Base-by-base conservation (phyloP, 2,113 vertebrate species). In the Trochalopteron elliotii region DNA sequence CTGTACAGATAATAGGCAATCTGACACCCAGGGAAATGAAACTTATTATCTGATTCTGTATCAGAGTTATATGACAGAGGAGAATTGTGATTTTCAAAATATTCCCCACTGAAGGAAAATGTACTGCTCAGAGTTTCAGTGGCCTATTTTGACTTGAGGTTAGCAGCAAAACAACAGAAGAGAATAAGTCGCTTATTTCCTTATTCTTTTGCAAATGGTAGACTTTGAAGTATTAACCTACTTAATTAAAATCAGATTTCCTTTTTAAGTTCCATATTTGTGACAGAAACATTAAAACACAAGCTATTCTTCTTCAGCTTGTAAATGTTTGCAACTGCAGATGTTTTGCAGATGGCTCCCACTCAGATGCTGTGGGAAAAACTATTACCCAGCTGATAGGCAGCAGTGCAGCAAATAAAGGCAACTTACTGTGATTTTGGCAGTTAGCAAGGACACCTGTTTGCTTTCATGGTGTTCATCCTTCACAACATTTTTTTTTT, bases 21-120 rank as follows among this genome's bases (percentile, higher is more conserved):
- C 31, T 91, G 77, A 94, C 89, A 95, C 35, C 19, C 44, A 77
- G n/a, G 71, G 40, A 95, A 90, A 94, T 90, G 83, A 83, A 96
- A 92, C 35, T 74, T 50, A 18, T 33, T 76, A 88, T 88, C 68
- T 81, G 45, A 31, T 89, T 83, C 42, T 89, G 19, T 63, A 81
- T 88, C 80, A 90, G 59, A 85, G 30, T 17, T 93, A 15, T 53
- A 59, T 56, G 59, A 55, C 75, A 83, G 5, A 33, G 9, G 19
- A 79, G 53, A 87, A 86, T 16, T 72, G 21, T 45, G 50, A 72
- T 40, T 80, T 93, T 81, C 28, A 52, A 61, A 90, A 88, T 80
- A 94, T 50, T 78, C 23, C 63, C 7, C 45, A 33, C 35, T 47
- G 47, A 75, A 47, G 35, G 77, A 91, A 94, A 84, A 33, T 0